phyloP scores from a whole-genome alignment of 1,140 invertebrate genomes.

The Lasaia peninsularis region DNA sequence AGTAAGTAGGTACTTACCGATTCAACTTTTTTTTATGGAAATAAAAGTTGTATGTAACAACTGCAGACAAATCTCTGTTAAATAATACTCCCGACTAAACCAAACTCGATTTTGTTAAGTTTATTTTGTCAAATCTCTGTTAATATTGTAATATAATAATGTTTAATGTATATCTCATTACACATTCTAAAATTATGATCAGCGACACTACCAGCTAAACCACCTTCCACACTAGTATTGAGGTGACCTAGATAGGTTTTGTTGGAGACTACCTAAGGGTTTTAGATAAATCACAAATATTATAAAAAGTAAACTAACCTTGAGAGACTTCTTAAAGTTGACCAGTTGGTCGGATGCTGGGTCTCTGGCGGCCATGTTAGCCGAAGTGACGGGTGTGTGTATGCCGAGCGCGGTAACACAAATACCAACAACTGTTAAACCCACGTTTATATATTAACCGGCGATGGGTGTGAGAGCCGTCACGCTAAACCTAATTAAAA shows the following conservation, averaged over 20 bases:
- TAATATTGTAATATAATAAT: no score
- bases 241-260: background rate
- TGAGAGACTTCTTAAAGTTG: slow-evolving; percentile 80
- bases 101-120: no score
- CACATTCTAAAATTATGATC: no score
- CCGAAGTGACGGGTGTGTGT: background rate
- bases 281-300: background rate
- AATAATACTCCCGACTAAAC: no score
- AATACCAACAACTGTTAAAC: slow-evolving; percentile 1
- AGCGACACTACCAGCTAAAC: no score
- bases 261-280: background rate
- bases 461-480: background rate
- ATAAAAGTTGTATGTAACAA: no score
- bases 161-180: no score
- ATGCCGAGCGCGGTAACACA: background rate
- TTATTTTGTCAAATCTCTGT: no score
- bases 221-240: no score
- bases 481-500: slow-evolving; percentile 5
- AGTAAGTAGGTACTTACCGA: no score
- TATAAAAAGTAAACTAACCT: slow-evolving; percentile 74
- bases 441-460: background rate
- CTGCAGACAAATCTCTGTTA: no score
- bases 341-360: slow-evolving; percentile 83
- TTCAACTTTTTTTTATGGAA: no score
- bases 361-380: slow-evolving; percentile 77